phyloP scores from a whole-genome alignment of 2,888 invertebrate species.

The Spilosoma lubricipeda region DNA sequence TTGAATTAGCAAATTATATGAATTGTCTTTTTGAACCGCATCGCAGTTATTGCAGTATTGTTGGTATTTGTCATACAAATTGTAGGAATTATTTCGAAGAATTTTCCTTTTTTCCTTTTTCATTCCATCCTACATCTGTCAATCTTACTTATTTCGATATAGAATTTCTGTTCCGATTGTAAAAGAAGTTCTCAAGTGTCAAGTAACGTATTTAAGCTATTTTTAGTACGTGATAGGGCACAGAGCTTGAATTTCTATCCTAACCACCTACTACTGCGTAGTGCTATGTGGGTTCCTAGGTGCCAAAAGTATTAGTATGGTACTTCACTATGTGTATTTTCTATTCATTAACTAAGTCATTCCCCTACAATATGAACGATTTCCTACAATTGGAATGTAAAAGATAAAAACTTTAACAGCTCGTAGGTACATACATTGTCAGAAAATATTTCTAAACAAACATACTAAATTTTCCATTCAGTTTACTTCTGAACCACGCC shows the following conservation, averaged over 20 bases:
- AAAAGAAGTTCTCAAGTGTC: not conserved
- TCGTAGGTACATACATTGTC: not conserved
- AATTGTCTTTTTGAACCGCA: not conserved
- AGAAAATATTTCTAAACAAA: not conserved
- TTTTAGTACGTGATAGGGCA: not conserved
- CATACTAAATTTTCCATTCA: not conserved
- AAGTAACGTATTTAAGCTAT: not conserved
- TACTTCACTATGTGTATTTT: not conserved
- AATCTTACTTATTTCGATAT: not conserved
- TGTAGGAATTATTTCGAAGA: not conserved
- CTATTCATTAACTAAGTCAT: not conserved
- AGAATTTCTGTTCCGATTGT: not conserved
- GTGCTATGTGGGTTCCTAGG: not conserved
- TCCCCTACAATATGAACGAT: not conserved
- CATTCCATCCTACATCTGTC: not conserved
- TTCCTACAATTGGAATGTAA: not conserved
- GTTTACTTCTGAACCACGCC: not conserved
- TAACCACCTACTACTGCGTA: not conserved
- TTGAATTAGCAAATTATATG: slow-evolving; percentile 20
- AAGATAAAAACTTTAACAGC: not conserved
- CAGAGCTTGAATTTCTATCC: not conserved
- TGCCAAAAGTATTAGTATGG: not conserved
- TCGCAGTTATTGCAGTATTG: not conserved
- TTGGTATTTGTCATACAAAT: not conserved
- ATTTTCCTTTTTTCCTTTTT: not conserved